These are phyloP conservation scores for Perognathus longimembris DNA, from an alignment of 2,113 vertebrate genomes.

Conservation along the genomic window DNA sequence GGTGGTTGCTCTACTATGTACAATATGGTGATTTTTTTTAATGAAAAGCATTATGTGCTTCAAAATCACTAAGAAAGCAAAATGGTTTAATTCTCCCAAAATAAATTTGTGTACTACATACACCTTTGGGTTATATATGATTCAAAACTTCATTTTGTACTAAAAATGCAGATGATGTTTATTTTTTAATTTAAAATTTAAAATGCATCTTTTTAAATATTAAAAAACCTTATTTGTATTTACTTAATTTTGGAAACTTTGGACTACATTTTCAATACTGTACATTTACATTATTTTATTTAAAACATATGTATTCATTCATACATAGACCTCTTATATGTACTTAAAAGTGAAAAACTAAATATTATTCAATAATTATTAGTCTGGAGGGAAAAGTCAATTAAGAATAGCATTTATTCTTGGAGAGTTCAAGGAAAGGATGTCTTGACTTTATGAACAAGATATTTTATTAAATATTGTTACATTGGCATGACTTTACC, in stretches of 20 bases:
- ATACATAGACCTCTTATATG: background rate
- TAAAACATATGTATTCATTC: background rate
- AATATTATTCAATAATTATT: background rate
- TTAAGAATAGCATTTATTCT: conserved; percentile 38
- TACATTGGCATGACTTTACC: background rate
- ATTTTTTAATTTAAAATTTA: background rate
- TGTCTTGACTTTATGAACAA: conserved; percentile 8
- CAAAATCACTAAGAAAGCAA: background rate
- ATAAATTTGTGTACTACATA: too few relatives aligned
- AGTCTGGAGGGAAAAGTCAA: background rate
- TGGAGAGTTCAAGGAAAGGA: background rate
- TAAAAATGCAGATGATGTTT: background rate
- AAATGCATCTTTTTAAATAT: conserved; percentile 13
- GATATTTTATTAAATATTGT: conserved; percentile 3
- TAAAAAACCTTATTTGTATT: background rate
- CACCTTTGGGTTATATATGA: too few relatives aligned
- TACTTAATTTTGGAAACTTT: background rate
- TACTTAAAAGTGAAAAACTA: background rate
- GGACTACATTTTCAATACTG: conserved; percentile 6
- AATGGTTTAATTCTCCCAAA: background rate
- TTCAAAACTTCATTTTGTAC: background rate
- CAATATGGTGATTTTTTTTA: background rate
- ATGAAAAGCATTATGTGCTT: background rate
- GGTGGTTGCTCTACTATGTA: too few relatives aligned
- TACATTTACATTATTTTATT: conserved; percentile 36